Percentiles rank a stretch among this genome's conserved stretches.
Evolutionary conservation across 2,113 vertebrate genomes (phyloP).

Genomic region (Hippoglossus stenolepis): DNA sequence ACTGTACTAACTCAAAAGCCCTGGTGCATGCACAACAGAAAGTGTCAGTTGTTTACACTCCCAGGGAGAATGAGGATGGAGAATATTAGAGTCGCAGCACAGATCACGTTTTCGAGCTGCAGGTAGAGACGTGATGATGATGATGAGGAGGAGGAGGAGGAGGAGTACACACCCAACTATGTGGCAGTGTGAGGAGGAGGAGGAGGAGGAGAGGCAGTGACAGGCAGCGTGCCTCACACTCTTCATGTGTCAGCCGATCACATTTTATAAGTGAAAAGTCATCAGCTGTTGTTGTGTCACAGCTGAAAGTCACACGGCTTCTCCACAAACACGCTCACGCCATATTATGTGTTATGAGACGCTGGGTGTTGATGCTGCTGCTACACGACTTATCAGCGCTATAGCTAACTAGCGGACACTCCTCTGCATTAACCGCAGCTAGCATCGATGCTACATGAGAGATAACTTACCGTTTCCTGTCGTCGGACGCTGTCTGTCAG

Average conservation of each 20-base stretch:
- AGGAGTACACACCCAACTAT: too few species aligned
- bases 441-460: neutral
- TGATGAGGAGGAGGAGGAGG: too few species aligned
- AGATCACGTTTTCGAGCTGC: neutral
- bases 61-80: too few species aligned
- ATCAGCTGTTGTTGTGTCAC: neutral
- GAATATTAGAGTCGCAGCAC: neutral
- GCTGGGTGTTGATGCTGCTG: constrained; percentile 19
- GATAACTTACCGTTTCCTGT: constrained; percentile 42
- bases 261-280: neutral
- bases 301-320: neutral
- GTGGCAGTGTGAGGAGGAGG: neutral
- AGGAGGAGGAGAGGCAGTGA: too few species aligned
- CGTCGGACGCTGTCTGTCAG: neutral
- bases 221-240: too few species aligned
- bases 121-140: neutral
- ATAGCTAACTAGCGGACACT: constrained; percentile 22
- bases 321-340: neutral
- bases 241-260: too few species aligned
- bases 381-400: constrained; percentile 35
- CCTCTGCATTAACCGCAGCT: constrained; percentile 17
- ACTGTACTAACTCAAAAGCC: too few species aligned
- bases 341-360: neutral
- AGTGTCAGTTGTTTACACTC: too few species aligned
- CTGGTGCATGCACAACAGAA: too few species aligned